phyloP scores from a whole-genome alignment of 2,113 vertebrate genomes.

The Hepsetus odoe region DNA sequence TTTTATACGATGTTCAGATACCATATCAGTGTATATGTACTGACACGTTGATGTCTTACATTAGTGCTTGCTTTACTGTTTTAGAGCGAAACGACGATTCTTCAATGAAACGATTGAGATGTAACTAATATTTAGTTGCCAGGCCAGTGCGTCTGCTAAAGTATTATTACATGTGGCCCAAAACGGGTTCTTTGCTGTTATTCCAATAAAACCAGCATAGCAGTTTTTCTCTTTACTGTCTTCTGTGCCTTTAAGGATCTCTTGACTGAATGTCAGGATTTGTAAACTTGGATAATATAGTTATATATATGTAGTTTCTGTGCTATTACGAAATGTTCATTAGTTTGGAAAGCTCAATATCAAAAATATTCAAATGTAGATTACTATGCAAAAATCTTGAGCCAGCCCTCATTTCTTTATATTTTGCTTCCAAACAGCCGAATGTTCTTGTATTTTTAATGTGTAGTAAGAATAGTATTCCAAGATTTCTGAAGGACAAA shows the following conservation, averaged over 20 bases:
- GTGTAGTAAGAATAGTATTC: no score
- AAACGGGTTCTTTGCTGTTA: conserved; percentile 32
- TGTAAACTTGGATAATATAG: no score
- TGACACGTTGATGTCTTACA: conserved; percentile 68
- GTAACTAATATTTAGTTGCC: conserved; percentile 83
- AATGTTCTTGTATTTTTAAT: no score
- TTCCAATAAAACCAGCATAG: conserved; percentile 50
- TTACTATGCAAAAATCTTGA: no score
- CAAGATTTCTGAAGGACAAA: no score
- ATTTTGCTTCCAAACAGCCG: no score
- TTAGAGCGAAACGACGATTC: conserved; percentile 67
- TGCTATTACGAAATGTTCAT: no score
- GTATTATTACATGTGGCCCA: conserved; percentile 68
- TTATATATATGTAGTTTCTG: no score
- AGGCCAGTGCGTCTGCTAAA: conserved; percentile 79
- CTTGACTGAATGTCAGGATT: no score
- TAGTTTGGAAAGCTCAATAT: no score
- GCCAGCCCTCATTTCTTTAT: no score
- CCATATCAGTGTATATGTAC: conserved; percentile 82
- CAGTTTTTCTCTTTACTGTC: neutral
- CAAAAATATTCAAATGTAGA: no score
- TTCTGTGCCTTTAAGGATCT: neutral
- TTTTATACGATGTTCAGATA: conserved; percentile 76
- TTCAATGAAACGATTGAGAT: conserved; percentile 68
- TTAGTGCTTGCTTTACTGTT: conserved; percentile 52